Evolutionary conservation across 2,797 vertebrate genomes (phyloP).

Genomic region (Pteropus rufus): DNA sequence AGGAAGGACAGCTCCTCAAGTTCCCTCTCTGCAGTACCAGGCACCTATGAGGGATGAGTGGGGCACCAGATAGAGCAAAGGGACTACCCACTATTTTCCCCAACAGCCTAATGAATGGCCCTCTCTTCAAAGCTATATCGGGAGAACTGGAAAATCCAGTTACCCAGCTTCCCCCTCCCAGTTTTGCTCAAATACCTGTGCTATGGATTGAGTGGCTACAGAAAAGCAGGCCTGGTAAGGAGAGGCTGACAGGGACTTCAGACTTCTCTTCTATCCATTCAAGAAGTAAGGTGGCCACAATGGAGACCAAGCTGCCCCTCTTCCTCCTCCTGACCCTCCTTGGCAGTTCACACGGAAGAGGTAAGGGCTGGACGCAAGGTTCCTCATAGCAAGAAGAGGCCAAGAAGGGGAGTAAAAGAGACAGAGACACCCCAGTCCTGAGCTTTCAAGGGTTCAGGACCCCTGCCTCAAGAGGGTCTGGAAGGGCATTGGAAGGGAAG

Average conservation of each 20-base stretch:
- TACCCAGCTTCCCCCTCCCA: neutral
- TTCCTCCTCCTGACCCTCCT: conserved; percentile 56
- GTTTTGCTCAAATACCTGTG: neutral
- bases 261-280: neutral
- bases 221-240: neutral
- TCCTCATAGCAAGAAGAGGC: neutral
- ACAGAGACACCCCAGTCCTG: neutral
- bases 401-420: neutral
- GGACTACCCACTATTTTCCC: neutral
- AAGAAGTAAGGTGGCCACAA: neutral
- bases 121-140: neutral
- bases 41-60: neutral
- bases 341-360: neutral
- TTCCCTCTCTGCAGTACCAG: neutral
- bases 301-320: neutral
- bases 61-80: neutral
- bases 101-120: neutral
- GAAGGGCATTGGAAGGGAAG: neutral
- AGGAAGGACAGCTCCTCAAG: neutral
- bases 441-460: neutral
- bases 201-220: neutral
- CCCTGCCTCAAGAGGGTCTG: no score
- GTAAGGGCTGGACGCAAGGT: conserved; percentile 35
- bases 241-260: neutral
- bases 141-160: conserved; percentile 59